Percentiles rank a stretch among this genome's conserved stretches.
Conservation (phyloP, 1,140 invertebrate genomes). For the Bombus cullumanus region DNA sequence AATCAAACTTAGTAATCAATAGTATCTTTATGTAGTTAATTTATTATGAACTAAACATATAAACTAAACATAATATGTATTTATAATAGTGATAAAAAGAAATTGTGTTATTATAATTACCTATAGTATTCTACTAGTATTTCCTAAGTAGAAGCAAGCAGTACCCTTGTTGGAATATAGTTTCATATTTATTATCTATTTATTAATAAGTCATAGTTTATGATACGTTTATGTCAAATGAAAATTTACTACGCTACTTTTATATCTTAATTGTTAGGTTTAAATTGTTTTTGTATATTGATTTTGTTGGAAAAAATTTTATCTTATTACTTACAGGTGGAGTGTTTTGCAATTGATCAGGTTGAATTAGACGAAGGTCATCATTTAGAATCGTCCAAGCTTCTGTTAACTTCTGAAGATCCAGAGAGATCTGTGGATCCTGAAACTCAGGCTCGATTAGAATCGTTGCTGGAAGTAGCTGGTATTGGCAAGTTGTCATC, state of each 20-base stretch:
- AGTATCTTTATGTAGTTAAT: not conserved
- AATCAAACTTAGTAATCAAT: not conserved
- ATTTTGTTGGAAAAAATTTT: not conserved
- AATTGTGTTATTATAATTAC: not conserved
- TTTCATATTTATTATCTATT: not conserved
- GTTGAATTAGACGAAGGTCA: slow-evolving; percentile 87
- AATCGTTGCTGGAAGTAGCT: slow-evolving; percentile 94
- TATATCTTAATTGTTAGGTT: not conserved
- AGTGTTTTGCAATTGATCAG: slow-evolving; percentile 87
- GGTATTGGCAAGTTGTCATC: slow-evolving; percentile 89
- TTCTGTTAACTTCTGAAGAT: slow-evolving; percentile 89
- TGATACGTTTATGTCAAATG: not conserved
- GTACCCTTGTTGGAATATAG: not conserved
- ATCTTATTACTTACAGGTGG: slow-evolving; percentile 83
- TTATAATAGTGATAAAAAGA: not conserved
- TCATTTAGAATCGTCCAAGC: slow-evolving; percentile 89
- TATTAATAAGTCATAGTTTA: not conserved
- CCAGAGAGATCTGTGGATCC: slow-evolving; percentile 92
- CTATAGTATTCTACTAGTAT: not conserved
- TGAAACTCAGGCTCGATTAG: slow-evolving; percentile 93
- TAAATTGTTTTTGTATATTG: not conserved
- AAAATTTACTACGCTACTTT: not conserved
- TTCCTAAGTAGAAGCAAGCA: not conserved
- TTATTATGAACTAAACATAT: too few relatives aligned
- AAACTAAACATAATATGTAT: too few relatives aligned